These are phyloP conservation scores for Molossus alvarezi DNA, from an alignment of 2,797 vertebrate genomes.

Conservation along the genomic window DNA sequence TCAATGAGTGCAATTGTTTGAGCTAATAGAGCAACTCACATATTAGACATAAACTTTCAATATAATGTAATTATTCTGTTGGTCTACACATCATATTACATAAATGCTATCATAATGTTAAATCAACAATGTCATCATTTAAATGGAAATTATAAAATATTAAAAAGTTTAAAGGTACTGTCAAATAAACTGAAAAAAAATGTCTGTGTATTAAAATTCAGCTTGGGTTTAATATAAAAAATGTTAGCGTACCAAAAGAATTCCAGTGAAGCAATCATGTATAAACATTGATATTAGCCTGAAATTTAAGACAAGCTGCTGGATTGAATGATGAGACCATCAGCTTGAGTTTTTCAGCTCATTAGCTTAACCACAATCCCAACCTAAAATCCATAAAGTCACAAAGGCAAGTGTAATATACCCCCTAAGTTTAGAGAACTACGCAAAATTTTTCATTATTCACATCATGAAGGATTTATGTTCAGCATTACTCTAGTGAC, in stretches of 20 bases:
- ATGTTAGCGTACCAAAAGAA: slow-evolving; percentile 76
- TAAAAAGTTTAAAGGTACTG: slow-evolving; percentile 61
- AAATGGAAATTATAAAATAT: slow-evolving; percentile 60
- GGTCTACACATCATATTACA: background rate
- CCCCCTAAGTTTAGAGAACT: slow-evolving; percentile 77
- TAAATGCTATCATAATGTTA: background rate
- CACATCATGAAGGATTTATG: slow-evolving; percentile 82
- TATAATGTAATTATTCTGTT: background rate
- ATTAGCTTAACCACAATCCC: slow-evolving; percentile 86
- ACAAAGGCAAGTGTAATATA: slow-evolving; percentile 83
- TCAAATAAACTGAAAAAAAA: slow-evolving; percentile 67
- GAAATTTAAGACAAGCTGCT: slow-evolving; percentile 83
- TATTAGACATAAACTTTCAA: background rate
- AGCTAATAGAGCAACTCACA: background rate
- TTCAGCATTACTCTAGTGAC: slow-evolving; percentile 77
- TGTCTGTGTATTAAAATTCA: slow-evolving; percentile 84
- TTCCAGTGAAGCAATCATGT: slow-evolving; percentile 79
- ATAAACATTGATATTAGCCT: slow-evolving; percentile 82
- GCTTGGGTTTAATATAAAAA: slow-evolving; percentile 77
- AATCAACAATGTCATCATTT: slow-evolving; percentile 30
- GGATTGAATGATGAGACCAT: slow-evolving; percentile 87
- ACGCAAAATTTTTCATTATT: slow-evolving; percentile 76
- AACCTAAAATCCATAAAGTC: slow-evolving; percentile 85
- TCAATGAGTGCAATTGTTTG: background rate
- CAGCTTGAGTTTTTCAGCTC: slow-evolving; percentile 86